Conservation (phyloP, 2,113 vertebrate genomes). For the Carlito syrichta region DNA sequence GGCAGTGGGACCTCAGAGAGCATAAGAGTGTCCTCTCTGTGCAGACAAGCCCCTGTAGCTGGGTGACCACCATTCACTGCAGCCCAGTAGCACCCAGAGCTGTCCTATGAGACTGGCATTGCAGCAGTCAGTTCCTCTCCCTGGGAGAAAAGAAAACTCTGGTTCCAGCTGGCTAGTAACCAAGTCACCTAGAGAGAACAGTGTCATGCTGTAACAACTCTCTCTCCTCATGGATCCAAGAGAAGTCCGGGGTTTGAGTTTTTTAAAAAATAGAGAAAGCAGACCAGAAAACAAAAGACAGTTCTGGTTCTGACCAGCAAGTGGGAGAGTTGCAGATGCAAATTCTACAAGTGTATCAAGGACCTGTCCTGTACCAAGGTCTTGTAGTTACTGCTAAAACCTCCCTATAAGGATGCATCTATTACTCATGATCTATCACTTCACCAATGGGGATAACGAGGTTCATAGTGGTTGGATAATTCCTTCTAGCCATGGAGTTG, state of each 20-base stretch:
- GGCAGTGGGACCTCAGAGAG: accelerated
- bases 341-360: accelerated
- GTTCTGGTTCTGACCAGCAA: background rate
- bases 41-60: background rate
- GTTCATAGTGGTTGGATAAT: background rate
- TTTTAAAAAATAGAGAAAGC: too few relatives aligned
- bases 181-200: background rate
- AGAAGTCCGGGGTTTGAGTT: background rate
- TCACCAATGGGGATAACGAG: background rate
- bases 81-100: accelerated
- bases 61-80: accelerated
- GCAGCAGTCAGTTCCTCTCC: accelerated
- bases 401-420: accelerated
- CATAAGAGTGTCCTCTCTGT: accelerated
- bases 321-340: too few relatives aligned
- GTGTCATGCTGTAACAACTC: too few relatives aligned
- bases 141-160: background rate
- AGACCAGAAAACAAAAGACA: too few relatives aligned
- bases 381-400: background rate
- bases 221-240: background rate
- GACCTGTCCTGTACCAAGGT: too few relatives aligned
- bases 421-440: background rate
- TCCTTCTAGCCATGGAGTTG: accelerated
- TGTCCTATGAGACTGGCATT: accelerated
- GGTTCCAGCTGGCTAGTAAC: background rate